Evolutionary conservation across 2,797 vertebrate species (phyloP).

Genomic region (Eurystomus glaucurus): DNA sequence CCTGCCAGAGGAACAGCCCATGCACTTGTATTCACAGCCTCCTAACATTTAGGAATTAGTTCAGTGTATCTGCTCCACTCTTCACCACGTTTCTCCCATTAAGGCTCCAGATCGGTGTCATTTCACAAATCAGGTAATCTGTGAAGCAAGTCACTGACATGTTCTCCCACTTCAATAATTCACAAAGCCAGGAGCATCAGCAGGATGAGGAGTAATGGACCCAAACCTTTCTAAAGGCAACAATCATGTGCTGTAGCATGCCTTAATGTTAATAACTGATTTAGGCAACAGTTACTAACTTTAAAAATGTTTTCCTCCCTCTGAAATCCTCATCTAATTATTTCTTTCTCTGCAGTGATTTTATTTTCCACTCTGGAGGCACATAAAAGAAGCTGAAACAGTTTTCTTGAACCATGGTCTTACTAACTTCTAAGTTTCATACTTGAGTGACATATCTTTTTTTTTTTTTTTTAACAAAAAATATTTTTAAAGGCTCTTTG

Average conservation of each 20-base stretch:
- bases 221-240: neutral
- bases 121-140: neutral
- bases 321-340: neutral
- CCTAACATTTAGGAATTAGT: neutral
- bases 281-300: neutral
- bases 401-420: neutral
- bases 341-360: neutral
- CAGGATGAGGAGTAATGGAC: neutral
- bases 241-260: accelerated
- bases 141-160: neutral
- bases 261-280: neutral
- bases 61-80: neutral
- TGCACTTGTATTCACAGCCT: neutral
- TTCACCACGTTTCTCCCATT: neutral
- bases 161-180: neutral
- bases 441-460: neutral
- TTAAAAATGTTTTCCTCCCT: neutral
- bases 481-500: neutral
- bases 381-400: neutral
- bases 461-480: neutral
- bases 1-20: neutral
- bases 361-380: neutral
- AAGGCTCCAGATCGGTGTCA: neutral
- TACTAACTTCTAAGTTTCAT: neutral
- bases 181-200: neutral